These are phyloP conservation scores for Pachyramphus minor DNA, from an alignment of 2,113 vertebrate genomes.

Conservation along the genomic window DNA sequence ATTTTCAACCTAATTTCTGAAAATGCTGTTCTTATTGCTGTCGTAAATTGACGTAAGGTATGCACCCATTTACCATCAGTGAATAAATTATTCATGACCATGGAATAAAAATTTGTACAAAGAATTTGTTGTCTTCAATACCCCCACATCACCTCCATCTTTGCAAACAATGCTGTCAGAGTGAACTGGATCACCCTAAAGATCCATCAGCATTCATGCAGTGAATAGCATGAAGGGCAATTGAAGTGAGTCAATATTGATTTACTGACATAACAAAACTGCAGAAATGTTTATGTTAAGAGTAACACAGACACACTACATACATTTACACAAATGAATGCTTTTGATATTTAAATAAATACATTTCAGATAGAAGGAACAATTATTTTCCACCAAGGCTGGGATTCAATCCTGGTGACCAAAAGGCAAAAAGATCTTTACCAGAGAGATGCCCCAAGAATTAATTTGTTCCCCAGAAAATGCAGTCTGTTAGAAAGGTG, in stretches of 20 bases:
- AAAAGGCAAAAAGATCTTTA: not conserved
- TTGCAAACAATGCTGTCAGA: not conserved
- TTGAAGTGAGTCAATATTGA: conserved; percentile 52
- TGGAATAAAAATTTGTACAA: not conserved
- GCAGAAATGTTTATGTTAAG: conserved; percentile 10
- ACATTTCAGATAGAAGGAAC: not conserved
- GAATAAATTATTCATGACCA: not conserved
- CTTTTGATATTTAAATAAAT: not conserved
- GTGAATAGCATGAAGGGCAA: conserved; percentile 49
- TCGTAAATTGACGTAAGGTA: not conserved
- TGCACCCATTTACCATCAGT: not conserved
- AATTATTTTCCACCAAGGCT: not conserved
- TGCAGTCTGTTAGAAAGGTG: not conserved
- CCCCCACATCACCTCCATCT: not conserved
- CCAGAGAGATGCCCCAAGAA: not conserved
- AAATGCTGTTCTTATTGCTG: not conserved
- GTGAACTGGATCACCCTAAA: conserved; percentile 5
- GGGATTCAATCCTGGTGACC: not conserved
- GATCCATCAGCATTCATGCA: conserved; percentile 3
- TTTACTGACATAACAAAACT: conserved; percentile 45
- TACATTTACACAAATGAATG: not conserved
- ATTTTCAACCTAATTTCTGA: not conserved
- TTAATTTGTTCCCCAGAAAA: not conserved
- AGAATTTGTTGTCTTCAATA: not conserved
- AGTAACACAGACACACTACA: not conserved